Evolutionary conservation across 2,113 vertebrate genomes (phyloP).

Genomic region (Podilymbus podiceps): DNA sequence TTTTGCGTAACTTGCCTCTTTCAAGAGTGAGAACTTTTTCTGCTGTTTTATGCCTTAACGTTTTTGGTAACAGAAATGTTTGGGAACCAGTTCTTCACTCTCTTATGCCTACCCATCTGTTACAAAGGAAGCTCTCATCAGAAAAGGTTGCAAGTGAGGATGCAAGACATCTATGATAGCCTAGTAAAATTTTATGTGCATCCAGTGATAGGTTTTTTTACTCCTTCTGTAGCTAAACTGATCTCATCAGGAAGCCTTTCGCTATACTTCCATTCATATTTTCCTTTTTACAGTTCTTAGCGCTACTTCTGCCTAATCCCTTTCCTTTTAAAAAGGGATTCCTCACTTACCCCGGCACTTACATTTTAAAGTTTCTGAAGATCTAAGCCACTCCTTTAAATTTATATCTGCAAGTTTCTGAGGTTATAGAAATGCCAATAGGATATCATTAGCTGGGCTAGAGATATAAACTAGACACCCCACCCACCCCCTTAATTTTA

Average conservation of each 20-base stretch:
- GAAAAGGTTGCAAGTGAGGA: neutral
- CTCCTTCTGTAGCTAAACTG: neutral
- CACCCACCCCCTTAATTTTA: neutral
- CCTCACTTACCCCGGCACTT: constrained; percentile 1
- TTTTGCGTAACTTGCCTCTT: neutral
- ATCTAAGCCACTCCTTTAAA: neutral
- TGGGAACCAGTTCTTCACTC: neutral
- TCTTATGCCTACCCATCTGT: neutral
- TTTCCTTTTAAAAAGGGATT: constrained; percentile 29
- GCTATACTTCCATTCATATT: constrained; percentile 1
- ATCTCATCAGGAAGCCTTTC: neutral
- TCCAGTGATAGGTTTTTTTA: neutral
- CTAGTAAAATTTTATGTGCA: constrained; percentile 25
- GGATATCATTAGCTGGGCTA: neutral
- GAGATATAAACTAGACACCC: neutral
- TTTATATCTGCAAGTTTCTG: neutral
- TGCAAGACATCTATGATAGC: neutral
- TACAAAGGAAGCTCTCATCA: neutral
- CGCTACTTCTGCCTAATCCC: neutral
- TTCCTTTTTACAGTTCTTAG: constrained; percentile 7
- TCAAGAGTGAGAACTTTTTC: neutral
- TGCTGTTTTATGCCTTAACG: neutral
- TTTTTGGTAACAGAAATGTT: neutral
- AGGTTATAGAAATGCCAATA: neutral
- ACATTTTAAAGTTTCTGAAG: neutral